phyloP scores from a whole-genome alignment of 2,113 vertebrate genomes.

The Urocolius indicus region DNA sequence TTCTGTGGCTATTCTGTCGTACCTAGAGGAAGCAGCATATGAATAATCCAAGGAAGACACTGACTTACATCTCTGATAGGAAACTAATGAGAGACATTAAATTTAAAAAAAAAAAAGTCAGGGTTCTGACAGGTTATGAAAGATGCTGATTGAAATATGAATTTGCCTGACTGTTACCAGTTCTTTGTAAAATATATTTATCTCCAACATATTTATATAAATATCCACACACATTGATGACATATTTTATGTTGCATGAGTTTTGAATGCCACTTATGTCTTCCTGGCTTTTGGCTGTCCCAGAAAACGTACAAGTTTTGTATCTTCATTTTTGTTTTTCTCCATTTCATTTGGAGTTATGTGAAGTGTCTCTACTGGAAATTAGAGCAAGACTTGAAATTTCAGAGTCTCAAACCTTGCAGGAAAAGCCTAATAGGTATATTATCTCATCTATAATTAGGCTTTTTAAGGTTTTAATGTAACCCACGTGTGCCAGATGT shows the following conservation, averaged over 20 bases:
- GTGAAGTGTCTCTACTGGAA: neutral
- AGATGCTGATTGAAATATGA: constrained; percentile 41
- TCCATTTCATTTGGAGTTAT: neutral
- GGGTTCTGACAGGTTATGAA: constrained; percentile 28
- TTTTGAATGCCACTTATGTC: constrained; percentile 1
- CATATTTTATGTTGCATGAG: neutral
- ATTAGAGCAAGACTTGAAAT: neutral
- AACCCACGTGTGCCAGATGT: neutral
- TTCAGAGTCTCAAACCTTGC: neutral
- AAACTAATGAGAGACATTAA: constrained; percentile 69
- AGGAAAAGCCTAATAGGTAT: neutral
- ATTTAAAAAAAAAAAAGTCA: neutral
- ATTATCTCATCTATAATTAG: neutral
- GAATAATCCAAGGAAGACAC: constrained; percentile 75
- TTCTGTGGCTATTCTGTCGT: constrained; percentile 76
- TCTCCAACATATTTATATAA: neutral
- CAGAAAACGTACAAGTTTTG: neutral
- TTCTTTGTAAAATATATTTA: neutral
- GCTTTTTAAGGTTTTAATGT: neutral
- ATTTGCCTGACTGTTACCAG: neutral
- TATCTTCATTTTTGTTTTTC: neutral
- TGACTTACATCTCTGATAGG: constrained; percentile 69
- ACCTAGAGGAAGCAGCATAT: constrained; percentile 65
- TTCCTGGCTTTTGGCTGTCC: neutral
- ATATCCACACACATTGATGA: neutral